Conservation (phyloP, 1,140 invertebrate genomes). For the Grapholita molesta region DNA sequence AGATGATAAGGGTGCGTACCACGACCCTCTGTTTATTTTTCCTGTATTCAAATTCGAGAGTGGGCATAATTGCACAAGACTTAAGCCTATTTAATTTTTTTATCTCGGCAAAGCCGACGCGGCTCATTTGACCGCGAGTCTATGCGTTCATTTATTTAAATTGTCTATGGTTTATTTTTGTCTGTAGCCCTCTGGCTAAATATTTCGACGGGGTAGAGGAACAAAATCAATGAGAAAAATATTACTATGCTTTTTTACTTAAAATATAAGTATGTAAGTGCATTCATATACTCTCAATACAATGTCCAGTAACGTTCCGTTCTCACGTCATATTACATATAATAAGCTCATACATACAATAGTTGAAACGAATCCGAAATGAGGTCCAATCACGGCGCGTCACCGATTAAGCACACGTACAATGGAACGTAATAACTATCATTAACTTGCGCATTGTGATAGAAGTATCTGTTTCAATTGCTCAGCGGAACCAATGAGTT, state of each 20-base stretch:
- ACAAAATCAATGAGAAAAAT: background rate
- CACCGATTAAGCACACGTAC: slow-evolving; percentile 12
- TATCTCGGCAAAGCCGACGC: slow-evolving; percentile 25
- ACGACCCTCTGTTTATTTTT: slow-evolving; percentile 48
- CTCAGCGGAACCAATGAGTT: slow-evolving; percentile 20
- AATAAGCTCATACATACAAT: slow-evolving; percentile 9
- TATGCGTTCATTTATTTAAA: slow-evolving; percentile 14
- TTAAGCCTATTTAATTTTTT: slow-evolving; percentile 37
- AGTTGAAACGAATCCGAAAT: slow-evolving; percentile 9
- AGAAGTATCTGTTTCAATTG: slow-evolving; percentile 24
- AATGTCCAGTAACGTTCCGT: background rate
- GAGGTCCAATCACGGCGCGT: background rate
- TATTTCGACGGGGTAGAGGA: background rate
- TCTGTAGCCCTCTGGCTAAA: slow-evolving; percentile 6
- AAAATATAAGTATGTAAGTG: background rate
- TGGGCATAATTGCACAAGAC: slow-evolving; percentile 35
- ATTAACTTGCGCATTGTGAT: slow-evolving; percentile 11
- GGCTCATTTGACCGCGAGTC: slow-evolving; percentile 22
- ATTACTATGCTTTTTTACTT: too few relatives aligned
- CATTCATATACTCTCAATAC: background rate
- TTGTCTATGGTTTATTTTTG: slow-evolving; percentile 11
- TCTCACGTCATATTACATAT: background rate
- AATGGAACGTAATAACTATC: slow-evolving; percentile 16
- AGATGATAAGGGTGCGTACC: slow-evolving; percentile 50
- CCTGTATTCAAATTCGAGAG: slow-evolving; percentile 27